Evolutionary conservation across 2,113 vertebrate genomes (phyloP).

Genomic region (Clarias gariepinus): DNA sequence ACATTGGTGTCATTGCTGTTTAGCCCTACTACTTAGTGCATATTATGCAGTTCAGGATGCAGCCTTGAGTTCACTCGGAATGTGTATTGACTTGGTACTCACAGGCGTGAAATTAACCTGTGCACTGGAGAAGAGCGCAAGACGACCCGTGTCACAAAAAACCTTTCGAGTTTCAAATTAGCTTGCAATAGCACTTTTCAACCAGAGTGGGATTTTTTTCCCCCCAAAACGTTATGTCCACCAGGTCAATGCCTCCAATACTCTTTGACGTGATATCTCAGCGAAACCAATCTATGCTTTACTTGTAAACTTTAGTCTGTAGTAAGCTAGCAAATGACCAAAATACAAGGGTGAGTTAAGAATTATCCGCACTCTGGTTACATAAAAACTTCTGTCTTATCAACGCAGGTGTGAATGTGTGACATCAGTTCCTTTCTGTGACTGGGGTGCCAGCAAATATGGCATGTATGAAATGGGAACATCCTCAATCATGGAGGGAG

Average conservation of each 20-base stretch:
- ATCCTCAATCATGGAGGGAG: too few relatives aligned
- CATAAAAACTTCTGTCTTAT: too few relatives aligned
- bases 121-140: neutral
- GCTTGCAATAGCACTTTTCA: neutral
- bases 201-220: neutral
- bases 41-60: neutral
- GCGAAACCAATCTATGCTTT: neutral
- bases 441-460: too few relatives aligned
- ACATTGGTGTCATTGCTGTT: neutral
- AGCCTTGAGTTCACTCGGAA: neutral
- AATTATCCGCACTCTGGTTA: too few relatives aligned
- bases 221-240: neutral
- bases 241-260: neutral
- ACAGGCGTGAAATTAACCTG: conserved; percentile 23
- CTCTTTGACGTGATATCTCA: neutral
- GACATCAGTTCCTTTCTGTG: too few relatives aligned
- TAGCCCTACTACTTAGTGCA: neutral
- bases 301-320: too few relatives aligned
- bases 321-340: neutral
- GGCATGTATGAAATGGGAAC: too few relatives aligned
- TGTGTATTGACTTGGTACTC: conserved; percentile 4
- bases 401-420: too few relatives aligned
- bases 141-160: neutral
- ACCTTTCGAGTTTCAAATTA: neutral
- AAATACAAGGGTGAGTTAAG: too few relatives aligned